Evolutionary conservation across 1,140 invertebrate species (phyloP).

Genomic region (Piezodorus guildinii): DNA sequence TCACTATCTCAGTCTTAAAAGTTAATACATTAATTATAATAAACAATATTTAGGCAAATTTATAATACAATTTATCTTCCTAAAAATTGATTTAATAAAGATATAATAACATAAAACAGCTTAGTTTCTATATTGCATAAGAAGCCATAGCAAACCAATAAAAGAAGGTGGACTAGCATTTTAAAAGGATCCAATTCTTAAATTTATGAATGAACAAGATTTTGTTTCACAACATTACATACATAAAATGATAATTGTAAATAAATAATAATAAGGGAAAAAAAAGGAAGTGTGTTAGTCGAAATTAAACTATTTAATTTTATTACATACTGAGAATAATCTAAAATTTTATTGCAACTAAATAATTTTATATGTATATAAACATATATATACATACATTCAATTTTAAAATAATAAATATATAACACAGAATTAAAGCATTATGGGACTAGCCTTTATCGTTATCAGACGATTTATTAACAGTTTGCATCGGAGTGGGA

Average conservation of each 20-base stretch:
- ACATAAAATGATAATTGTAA: neutral
- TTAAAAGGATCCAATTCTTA: neutral
- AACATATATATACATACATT: neutral
- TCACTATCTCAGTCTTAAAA: conserved; percentile 8
- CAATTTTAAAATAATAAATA: conserved; percentile 12
- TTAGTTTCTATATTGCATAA: neutral
- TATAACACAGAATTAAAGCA: conserved; percentile 14
- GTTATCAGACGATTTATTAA: conserved; percentile 3
- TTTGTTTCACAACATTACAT: neutral
- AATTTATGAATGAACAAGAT: neutral
- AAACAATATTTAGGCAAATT: conserved; percentile 8
- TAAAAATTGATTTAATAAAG: neutral
- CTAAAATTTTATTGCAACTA: conserved; percentile 12
- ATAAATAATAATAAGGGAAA: neutral
- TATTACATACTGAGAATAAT: neutral
- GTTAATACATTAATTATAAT: conserved; percentile 9
- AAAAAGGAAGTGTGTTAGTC: too few species aligned
- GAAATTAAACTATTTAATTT: neutral
- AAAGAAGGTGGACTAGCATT: conserved; percentile 4
- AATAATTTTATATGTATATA: neutral
- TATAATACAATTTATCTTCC: too few species aligned
- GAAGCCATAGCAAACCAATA: neutral
- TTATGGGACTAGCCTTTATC: conserved; percentile 11
- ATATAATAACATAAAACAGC: neutral
- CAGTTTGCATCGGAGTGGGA: neutral